Conservation (phyloP, 2,113 vertebrate species). For the Saguinus midas region DNA sequence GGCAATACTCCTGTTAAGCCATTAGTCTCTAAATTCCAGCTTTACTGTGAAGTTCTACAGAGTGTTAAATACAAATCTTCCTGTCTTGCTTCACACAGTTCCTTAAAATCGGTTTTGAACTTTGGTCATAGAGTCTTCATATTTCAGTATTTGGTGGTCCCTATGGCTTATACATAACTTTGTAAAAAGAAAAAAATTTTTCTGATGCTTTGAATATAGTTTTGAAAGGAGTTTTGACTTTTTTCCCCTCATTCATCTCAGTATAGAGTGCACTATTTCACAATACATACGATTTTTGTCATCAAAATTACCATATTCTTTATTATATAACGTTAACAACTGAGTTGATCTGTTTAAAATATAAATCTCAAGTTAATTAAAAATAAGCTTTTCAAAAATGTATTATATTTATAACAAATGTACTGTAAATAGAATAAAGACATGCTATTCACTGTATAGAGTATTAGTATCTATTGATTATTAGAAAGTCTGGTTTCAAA, state of each 20-base stretch:
- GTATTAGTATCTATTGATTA: slow-evolving; percentile 28
- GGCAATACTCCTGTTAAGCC: slow-evolving; percentile 77
- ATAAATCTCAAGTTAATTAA: slow-evolving; percentile 87
- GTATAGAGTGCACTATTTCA: slow-evolving; percentile 84
- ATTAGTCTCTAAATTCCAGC: slow-evolving; percentile 80
- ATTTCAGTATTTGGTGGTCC: slow-evolving; percentile 68
- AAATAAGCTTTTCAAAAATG: slow-evolving; percentile 94
- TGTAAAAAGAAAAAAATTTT: slow-evolving; percentile 73
- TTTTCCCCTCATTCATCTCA: slow-evolving; percentile 83
- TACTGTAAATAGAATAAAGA: slow-evolving; percentile 99
- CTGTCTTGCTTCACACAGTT: slow-evolving; percentile 69
- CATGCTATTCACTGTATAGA: slow-evolving; percentile 86
- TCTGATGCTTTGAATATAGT: slow-evolving; percentile 74
- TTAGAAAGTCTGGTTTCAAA: neutral
- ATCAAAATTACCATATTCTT: slow-evolving; percentile 85
- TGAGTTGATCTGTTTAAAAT: slow-evolving; percentile 89
- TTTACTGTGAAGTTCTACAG: slow-evolving; percentile 80
- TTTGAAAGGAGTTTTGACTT: slow-evolving; percentile 78
- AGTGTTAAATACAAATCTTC: slow-evolving; percentile 72
- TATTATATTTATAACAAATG: slow-evolving; percentile 99
- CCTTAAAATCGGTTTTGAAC: slow-evolving; percentile 67
- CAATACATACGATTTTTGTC: slow-evolving; percentile 82
- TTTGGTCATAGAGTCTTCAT: slow-evolving; percentile 64
- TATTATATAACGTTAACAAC: slow-evolving; percentile 87
- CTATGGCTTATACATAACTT: slow-evolving; percentile 77